A percentile compares a stretch with the other conserved stretches of the same genome.
phyloP scores from a whole-genome alignment of 2,888 invertebrate genomes.

The Podotricha telesiphe region DNA sequence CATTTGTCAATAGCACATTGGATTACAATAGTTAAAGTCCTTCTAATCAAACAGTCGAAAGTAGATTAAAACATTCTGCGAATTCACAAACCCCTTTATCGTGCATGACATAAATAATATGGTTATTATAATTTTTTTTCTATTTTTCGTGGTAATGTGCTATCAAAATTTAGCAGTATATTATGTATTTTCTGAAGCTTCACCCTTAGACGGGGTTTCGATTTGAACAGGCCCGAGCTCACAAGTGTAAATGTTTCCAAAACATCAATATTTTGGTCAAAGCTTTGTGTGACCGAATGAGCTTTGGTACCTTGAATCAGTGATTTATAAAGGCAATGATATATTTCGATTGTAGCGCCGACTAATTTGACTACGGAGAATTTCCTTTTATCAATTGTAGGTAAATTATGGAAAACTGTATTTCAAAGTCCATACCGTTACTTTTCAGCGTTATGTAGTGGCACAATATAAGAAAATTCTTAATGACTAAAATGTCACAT shows the following conservation, averaged over 20 bases:
- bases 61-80: no score
- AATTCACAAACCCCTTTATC: no score
- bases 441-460: no score
- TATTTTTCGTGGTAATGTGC: neutral
- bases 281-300: constrained; percentile 19
- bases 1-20: no score
- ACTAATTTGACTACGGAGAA: neutral
- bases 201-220: neutral
- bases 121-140: no score
- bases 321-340: constrained; percentile 10
- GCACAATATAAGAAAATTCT: no score
- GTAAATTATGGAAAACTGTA: neutral
- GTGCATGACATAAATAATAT: no score
- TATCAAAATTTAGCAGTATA: neutral
- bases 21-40: no score
- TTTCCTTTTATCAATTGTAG: neutral
- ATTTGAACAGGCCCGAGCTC: neutral
- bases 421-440: neutral
- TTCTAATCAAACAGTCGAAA: no score
- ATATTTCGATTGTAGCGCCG: neutral
- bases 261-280: constrained; percentile 23
- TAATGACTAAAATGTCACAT: no score
- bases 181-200: neutral
- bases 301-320: constrained; percentile 8
- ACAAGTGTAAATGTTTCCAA: constrained; percentile 17